These are phyloP conservation scores for Cantharis nigra DNA, from an alignment of 2,888 invertebrate genomes.

Conservation along the genomic window DNA sequence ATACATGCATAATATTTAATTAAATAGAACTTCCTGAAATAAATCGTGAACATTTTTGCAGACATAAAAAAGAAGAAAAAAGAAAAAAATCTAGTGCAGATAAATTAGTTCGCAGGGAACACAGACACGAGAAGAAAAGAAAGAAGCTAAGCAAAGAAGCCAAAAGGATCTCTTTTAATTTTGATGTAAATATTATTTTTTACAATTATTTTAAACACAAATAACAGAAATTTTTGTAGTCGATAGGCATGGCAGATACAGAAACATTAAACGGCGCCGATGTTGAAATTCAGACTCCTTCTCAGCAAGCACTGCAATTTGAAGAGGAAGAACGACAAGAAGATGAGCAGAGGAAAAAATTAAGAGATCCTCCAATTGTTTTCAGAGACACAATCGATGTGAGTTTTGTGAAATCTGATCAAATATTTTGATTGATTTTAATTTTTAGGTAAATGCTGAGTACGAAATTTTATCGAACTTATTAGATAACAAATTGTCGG, in stretches of 20 bases:
- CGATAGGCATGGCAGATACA: conserved; percentile 48
- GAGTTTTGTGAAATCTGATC: conserved; percentile 38
- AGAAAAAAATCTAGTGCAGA: conserved; percentile 69
- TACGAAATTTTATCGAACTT: conserved; percentile 72
- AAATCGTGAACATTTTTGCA: background rate
- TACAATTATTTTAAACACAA: background rate
- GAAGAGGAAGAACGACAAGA: conserved; percentile 67
- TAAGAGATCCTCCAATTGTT: conserved; percentile 79
- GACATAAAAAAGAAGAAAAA: conserved; percentile 60
- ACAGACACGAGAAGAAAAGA: conserved; percentile 72
- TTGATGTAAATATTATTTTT: conserved; percentile 40
- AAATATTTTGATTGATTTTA: background rate
- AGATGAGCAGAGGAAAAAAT: conserved; percentile 72
- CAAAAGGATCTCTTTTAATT: conserved; percentile 44
- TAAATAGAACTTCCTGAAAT: background rate
- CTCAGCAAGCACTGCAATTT: conserved; percentile 61
- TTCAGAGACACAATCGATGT: conserved; percentile 74
- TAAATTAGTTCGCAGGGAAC: conserved; percentile 73
- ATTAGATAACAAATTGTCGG: conserved; percentile 71
- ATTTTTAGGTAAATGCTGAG: conserved; percentile 67
- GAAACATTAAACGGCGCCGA: conserved; percentile 53
- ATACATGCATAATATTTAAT: background rate
- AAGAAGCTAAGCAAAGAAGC: conserved; percentile 62
- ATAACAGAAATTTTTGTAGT: conserved; percentile 28
- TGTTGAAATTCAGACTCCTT: conserved; percentile 56